Conservation (phyloP, 2,113 vertebrate species). For the Epinephelus lanceolatus region DNA sequence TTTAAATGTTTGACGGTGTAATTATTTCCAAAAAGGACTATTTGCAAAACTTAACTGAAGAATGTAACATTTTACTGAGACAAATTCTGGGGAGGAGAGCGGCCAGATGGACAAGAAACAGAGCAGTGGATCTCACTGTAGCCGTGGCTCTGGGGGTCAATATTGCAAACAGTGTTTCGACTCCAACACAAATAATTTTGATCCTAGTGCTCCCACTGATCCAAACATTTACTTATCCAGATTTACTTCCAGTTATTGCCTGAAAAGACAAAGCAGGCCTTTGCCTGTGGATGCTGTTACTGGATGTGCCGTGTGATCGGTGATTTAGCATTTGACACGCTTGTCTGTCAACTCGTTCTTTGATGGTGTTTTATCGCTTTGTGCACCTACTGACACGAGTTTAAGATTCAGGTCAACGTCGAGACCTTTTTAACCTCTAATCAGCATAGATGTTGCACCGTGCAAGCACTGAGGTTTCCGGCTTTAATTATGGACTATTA, state of each 20-base stretch:
- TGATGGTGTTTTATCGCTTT: slow-evolving; percentile 53
- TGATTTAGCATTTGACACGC: slow-evolving; percentile 37
- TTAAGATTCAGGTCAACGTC: slow-evolving; percentile 67
- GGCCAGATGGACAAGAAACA: slow-evolving; percentile 38
- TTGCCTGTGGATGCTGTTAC: slow-evolving; percentile 30
- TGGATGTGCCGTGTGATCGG: slow-evolving; percentile 52
- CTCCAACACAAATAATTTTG: slow-evolving; percentile 74
- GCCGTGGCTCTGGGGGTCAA: slow-evolving; percentile 62
- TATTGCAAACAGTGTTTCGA: slow-evolving; percentile 68
- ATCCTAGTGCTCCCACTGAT: slow-evolving; percentile 64
- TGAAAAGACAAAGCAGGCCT: slow-evolving; percentile 45
- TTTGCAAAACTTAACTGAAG: slow-evolving; percentile 44
- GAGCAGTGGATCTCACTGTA: slow-evolving; percentile 48
- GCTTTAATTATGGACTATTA: slow-evolving; percentile 75
- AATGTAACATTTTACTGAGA: slow-evolving; percentile 36
- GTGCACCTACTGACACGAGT: slow-evolving; percentile 34
- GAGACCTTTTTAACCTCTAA: slow-evolving; percentile 70
- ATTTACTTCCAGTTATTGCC: slow-evolving; percentile 63
- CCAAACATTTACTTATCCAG: slow-evolving; percentile 74
- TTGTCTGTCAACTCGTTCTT: slow-evolving; percentile 49
- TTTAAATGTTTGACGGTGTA: slow-evolving; percentile 24
- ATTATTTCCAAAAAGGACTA: slow-evolving; percentile 20
- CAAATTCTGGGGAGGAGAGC: slow-evolving; percentile 26
- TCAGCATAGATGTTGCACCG: slow-evolving; percentile 58
- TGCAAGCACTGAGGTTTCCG: slow-evolving; percentile 36